phyloP scores from a whole-genome alignment of 2,888 invertebrate species.

The Euplagia quadripunctaria region DNA sequence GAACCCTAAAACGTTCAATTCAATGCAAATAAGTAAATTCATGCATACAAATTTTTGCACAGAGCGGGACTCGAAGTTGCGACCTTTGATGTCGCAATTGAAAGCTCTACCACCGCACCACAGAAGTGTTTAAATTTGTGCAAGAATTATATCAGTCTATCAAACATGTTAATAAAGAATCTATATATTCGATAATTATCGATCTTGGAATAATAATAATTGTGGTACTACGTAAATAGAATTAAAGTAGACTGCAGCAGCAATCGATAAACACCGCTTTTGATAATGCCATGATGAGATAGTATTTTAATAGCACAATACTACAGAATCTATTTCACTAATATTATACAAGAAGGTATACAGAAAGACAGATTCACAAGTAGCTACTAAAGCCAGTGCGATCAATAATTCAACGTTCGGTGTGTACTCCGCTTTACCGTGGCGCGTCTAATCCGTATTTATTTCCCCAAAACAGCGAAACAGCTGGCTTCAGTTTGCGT shows the following conservation, averaged over 20 bases:
- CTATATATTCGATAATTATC: too few species aligned
- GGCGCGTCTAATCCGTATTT: conserved; percentile 82
- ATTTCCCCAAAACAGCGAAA: conserved; percentile 82
- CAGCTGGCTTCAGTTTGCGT: conserved; percentile 83
- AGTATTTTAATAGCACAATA: not conserved
- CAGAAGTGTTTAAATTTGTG: too few species aligned
- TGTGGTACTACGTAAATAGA: not conserved
- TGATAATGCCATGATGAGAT: not conserved
- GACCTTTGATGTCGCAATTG: too few species aligned
- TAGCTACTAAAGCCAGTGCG: conserved; percentile 41
- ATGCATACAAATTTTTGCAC: too few species aligned
- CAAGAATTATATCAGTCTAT: too few species aligned
- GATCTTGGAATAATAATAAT: too few species aligned
- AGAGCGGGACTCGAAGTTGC: too few species aligned
- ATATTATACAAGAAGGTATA: conserved; percentile 5
- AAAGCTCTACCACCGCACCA: too few species aligned
- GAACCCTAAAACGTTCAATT: too few species aligned
- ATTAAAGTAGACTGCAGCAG: not conserved
- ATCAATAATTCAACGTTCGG: conserved; percentile 76
- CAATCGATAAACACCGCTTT: not conserved
- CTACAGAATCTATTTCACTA: conserved; percentile 1
- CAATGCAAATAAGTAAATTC: too few species aligned
- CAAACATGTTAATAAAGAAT: too few species aligned
- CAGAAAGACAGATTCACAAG: conserved; percentile 20
- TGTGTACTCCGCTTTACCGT: conserved; percentile 68